Evolutionary conservation across 2,113 vertebrate species (phyloP).

Genomic region (Chaetops frenatus): DNA sequence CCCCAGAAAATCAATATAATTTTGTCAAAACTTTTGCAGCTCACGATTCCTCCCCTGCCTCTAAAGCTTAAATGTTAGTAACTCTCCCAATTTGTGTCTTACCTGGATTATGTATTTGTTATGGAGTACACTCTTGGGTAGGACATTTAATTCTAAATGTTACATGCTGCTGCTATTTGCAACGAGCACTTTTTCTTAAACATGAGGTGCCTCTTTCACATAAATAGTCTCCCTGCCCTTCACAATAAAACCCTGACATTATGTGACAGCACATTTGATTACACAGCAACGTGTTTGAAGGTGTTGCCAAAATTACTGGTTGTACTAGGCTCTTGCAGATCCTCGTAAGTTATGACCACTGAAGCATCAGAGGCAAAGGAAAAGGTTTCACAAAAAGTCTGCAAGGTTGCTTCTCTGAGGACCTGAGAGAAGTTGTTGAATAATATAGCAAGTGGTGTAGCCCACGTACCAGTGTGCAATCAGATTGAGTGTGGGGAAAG

Average conservation of each 20-base stretch:
- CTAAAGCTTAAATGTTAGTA: background rate
- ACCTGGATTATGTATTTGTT: background rate
- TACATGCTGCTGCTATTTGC: background rate
- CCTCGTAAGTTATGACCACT: background rate
- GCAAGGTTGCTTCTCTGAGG: background rate
- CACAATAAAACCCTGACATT: background rate
- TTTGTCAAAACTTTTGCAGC: background rate
- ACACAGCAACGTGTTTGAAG: background rate
- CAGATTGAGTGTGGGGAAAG: background rate
- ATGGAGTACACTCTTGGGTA: background rate
- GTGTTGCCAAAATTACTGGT: background rate
- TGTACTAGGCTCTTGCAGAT: background rate
- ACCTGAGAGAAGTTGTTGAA: background rate
- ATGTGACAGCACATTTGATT: background rate
- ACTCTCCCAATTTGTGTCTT: background rate
- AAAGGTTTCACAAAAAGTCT: conserved; percentile 2
- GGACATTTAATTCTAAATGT: background rate
- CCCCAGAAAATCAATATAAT: background rate
- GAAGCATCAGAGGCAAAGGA: background rate
- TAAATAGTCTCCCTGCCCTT: background rate
- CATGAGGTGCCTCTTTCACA: background rate
- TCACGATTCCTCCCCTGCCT: background rate
- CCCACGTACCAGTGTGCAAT: background rate
- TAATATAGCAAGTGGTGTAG: background rate
- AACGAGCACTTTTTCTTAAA: background rate